These are phyloP conservation scores for Enteromius radiatus DNA, from an alignment of 2,797 vertebrate genomes.

Conservation along the genomic window DNA sequence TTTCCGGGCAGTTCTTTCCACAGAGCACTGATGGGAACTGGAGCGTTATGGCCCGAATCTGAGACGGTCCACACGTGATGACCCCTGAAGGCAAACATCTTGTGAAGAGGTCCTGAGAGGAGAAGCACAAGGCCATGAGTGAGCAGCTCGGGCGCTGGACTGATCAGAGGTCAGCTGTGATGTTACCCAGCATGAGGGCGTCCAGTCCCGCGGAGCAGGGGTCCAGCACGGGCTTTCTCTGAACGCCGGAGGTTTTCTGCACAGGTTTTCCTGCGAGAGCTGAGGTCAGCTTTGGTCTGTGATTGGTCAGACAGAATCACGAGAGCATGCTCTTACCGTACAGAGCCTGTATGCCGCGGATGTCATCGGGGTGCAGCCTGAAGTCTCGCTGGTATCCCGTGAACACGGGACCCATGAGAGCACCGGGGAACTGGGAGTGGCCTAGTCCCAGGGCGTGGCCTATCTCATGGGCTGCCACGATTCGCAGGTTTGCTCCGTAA, in stretches of 20 bases:
- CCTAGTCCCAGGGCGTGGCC: conserved; percentile 86
- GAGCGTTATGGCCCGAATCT: conserved; percentile 71
- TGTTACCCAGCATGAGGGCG: conserved; percentile 82
- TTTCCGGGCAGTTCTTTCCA: conserved; percentile 84
- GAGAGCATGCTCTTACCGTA: conserved; percentile 75
- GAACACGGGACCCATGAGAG: conserved; percentile 86
- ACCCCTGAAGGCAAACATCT: conserved; percentile 83
- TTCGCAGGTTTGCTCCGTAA: conserved; percentile 81
- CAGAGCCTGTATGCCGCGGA: conserved; percentile 84
- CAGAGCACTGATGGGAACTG: conserved; percentile 73
- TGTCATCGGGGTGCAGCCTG: conserved; percentile 82
- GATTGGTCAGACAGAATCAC: background rate
- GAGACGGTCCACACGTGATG: conserved; percentile 83
- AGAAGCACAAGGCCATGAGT: background rate
- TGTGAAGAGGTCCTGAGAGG: conserved; percentile 75
- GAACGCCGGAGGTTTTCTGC: conserved; percentile 30
- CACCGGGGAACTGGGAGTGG: conserved; percentile 78
- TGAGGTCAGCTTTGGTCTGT: background rate
- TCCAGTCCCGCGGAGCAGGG: conserved; percentile 80
- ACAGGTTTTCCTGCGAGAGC: conserved; percentile 68
- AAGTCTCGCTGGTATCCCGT: conserved; percentile 79
- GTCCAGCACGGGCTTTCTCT: conserved; percentile 62
- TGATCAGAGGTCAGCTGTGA: background rate
- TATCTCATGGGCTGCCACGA: conserved; percentile 87
- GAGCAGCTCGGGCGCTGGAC: too few relatives aligned